Conservation (phyloP, 2,797 vertebrate genomes). For the Pygocentrus nattereri region DNA sequence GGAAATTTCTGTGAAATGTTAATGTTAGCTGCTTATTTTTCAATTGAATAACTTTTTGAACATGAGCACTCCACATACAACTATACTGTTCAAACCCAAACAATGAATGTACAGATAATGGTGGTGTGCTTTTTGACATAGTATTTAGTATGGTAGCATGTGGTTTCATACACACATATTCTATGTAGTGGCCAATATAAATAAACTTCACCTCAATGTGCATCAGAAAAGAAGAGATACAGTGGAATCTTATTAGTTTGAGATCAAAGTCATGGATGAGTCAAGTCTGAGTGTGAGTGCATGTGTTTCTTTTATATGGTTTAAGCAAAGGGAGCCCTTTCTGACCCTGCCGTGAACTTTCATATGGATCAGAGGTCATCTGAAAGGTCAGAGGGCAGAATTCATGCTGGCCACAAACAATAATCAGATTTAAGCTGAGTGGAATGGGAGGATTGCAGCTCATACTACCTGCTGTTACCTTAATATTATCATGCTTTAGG, state of each 20-base stretch:
- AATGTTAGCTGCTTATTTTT: too few relatives aligned
- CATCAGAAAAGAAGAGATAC: not conserved
- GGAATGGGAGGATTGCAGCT: conserved; percentile 77
- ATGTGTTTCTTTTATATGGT: conserved; percentile 29
- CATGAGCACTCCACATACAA: too few relatives aligned
- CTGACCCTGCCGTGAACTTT: conserved; percentile 96
- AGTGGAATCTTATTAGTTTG: not conserved
- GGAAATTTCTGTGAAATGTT: too few relatives aligned
- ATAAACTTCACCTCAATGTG: not conserved
- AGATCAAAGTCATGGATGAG: conserved; percentile 16
- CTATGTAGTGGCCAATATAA: not conserved
- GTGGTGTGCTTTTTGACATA: too few relatives aligned
- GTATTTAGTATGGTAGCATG: too few relatives aligned
- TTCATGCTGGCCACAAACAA: conserved; percentile 91
- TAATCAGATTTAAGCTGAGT: conserved; percentile 82
- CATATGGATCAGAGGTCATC: conserved; percentile 86
- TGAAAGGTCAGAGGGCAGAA: conserved; percentile 88
- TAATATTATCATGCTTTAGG: conserved; percentile 59
- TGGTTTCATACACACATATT: not conserved
- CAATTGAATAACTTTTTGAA: too few relatives aligned
- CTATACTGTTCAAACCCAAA: too few relatives aligned
- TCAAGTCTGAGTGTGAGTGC: conserved; percentile 11
- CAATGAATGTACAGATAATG: too few relatives aligned
- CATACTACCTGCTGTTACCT: conserved; percentile 66
- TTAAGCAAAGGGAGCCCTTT: conserved; percentile 74